Base-by-base conservation (phyloP, 37 sponge, comb jelly and placozoan species). In the Cladorhizidae sp. region DNA sequence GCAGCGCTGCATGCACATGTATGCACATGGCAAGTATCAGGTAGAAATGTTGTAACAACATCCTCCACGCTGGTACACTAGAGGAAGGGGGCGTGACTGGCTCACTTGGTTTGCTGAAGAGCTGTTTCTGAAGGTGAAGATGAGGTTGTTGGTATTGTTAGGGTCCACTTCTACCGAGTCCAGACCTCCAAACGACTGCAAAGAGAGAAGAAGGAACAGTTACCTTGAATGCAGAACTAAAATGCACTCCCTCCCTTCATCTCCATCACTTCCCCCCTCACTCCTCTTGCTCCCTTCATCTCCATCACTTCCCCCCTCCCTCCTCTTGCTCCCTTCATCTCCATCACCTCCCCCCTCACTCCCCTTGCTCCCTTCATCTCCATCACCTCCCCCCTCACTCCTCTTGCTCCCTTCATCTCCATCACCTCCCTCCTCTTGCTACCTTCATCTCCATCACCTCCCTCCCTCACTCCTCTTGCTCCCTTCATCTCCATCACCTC, bases 91-190 rank as follows among this genome's bases (percentile, higher is more conserved):
- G n/a, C n/a, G n/a, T n/a, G n/a, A n/a, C n/a, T n/a, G n/a, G n/a
- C 67, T 35, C 21, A 90, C 91, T 82, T 88, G 88, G 32, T 92
- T 76, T 57, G 93, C 93, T 21, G 57, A 51, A 23, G 52, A 64
- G 40, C 73, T 61, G 51, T 70, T 88, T 76, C 76, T 85, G 78
- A 92, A 92, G 17, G 88, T 92, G 77, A 92, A 85, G 28, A 92
- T 92, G 41, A 92, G 67, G 40, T 92, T 88, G 29, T 79, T 85
- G 11, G 45, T 1, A 40, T 85, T 88, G 3, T 37, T 51, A 51
- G 88, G 93, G 39, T 82, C 88, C 50, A 84, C 64, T 37, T 80
- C 85, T 25, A 92, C 93, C 58, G 67, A 43, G 23, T 70, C 64
- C 36, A 92, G 70, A 3, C 81, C 81, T 29, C 93, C 93, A 77